Percentiles rank a stretch among this genome's conserved stretches.
phyloP scores from a whole-genome alignment of 2,113 vertebrate genomes.

The Onychostruthus taczanowskii region DNA sequence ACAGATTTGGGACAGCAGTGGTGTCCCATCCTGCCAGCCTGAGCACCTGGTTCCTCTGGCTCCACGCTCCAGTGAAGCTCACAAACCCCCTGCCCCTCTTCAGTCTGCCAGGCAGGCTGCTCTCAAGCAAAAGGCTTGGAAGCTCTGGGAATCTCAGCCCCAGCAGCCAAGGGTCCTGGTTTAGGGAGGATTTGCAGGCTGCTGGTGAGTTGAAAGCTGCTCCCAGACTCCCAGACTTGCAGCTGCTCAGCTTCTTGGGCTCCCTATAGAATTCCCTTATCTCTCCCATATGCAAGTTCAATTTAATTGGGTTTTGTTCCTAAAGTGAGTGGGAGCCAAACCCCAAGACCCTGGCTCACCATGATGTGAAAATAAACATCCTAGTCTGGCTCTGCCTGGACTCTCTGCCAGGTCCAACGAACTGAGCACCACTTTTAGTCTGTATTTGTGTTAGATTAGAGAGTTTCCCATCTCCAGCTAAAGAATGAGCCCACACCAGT shows the following conservation, averaged over 20 bases:
- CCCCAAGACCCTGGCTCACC: not conserved
- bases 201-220: not conserved
- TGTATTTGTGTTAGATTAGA: not conserved
- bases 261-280: not conserved
- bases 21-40: not conserved
- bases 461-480: not conserved
- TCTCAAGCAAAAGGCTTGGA: not conserved
- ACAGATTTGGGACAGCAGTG: not conserved
- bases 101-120: not conserved
- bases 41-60: not conserved
- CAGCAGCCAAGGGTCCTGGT: not conserved
- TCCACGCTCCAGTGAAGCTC: not conserved
- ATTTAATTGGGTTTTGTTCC: not conserved
- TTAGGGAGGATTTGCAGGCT: not conserved
- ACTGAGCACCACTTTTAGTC: not conserved
- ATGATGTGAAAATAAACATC: not conserved
- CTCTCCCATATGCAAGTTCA: not conserved
- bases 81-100: not conserved
- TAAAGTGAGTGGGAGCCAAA: not conserved
- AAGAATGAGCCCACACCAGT: not conserved
- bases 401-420: rapidly evolving
- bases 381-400: not conserved
- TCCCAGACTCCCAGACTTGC: not conserved
- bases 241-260: not conserved
- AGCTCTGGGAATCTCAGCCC: not conserved